phyloP scores from a whole-genome alignment of 1,140 invertebrate species.

The Grapholita molesta region DNA sequence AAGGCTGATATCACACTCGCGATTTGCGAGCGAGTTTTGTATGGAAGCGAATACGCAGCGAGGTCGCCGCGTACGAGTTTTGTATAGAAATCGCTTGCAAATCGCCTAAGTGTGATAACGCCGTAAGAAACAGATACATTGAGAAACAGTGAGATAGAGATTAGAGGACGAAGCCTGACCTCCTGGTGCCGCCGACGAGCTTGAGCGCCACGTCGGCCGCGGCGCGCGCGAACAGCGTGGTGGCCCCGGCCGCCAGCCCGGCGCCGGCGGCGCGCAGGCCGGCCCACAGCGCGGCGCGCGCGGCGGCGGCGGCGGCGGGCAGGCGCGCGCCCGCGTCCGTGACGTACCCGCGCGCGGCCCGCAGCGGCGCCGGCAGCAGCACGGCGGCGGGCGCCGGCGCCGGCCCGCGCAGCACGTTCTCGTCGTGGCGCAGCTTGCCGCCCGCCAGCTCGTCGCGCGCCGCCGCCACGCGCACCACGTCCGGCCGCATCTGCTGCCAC shows the following conservation, averaged over 20 bases:
- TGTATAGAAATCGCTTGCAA: too few species aligned
- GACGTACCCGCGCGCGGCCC: conserved; percentile 41
- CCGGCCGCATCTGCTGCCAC: conserved; percentile 84
- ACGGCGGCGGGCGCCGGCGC: conserved; percentile 70
- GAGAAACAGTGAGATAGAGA: too few species aligned
- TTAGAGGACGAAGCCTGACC: too few species aligned
- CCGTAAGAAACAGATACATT: too few species aligned
- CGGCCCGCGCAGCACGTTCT: conserved; percentile 67
- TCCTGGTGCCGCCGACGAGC: conserved; percentile 85
- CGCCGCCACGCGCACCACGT: conserved; percentile 74
- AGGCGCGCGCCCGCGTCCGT: background rate
- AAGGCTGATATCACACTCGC: too few species aligned
- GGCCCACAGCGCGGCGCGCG: background rate
- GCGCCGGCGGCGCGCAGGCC: conserved; percentile 73
- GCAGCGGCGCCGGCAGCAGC: conserved; percentile 74
- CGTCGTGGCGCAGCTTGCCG: conserved; percentile 85
- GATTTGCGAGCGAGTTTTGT: too few species aligned
- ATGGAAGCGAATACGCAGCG: too few species aligned
- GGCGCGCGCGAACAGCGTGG: conserved; percentile 87
- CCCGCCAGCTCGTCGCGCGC: conserved; percentile 26
- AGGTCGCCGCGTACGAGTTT: too few species aligned
- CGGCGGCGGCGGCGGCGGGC: conserved; percentile 34
- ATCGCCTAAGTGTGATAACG: too few species aligned
- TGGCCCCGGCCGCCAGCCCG: conserved; percentile 79
- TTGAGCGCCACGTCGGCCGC: conserved; percentile 90